Conservation (phyloP, 2,888 invertebrate species). For the Coelogynopora nodosa region DNA sequence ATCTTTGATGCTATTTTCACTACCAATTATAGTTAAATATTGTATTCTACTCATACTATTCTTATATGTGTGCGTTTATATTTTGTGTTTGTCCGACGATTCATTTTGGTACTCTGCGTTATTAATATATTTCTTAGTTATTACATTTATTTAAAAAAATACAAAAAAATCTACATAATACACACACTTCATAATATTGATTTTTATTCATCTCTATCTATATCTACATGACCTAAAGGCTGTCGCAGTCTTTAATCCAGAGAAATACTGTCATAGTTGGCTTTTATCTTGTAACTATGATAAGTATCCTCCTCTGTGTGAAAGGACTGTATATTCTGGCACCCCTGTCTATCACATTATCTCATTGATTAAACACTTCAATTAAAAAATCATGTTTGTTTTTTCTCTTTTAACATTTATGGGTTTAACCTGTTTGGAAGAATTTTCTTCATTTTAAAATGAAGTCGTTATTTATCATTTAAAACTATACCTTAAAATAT, state of each 20-base stretch:
- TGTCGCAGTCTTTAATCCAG: background rate
- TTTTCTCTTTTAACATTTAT: background rate
- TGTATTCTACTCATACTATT: background rate
- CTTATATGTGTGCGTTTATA: constrained; percentile 12
- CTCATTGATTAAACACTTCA: constrained; percentile 6
- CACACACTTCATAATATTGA: background rate
- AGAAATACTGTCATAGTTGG: background rate
- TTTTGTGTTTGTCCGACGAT: background rate
- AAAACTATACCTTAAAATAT: no score
- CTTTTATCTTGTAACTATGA: background rate
- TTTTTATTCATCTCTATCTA: background rate
- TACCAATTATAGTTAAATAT: background rate
- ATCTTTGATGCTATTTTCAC: background rate
- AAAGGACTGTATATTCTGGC: background rate
- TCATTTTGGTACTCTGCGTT: constrained; percentile 1
- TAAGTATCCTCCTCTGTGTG: background rate
- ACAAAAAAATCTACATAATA: background rate
- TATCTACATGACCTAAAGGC: background rate
- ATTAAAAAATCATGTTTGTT: background rate
- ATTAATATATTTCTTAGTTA: constrained; percentile 11
- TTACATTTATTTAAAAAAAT: background rate
- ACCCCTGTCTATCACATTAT: constrained; percentile 22
- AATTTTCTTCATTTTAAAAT: no score
- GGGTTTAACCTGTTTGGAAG: no score
- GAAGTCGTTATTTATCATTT: no score